Evolutionary conservation across 2,888 invertebrate genomes (phyloP), one percentile per base, ranked within the genome.

Genomic region (Peribatodes rhomboidaria): DNA sequence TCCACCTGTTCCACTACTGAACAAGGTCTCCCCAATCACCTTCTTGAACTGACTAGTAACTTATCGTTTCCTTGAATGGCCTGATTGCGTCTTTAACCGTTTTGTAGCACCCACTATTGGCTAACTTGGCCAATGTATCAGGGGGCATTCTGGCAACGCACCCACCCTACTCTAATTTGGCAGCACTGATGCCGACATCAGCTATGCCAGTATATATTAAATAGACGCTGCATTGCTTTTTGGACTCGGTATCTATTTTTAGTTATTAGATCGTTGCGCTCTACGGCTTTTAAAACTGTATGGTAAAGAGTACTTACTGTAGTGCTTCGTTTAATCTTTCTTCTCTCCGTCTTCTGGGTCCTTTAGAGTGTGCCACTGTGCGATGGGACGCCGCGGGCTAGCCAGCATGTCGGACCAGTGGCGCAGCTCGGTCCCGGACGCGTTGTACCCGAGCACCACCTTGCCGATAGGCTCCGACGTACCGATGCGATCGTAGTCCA

Each of bases 331-430:
- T 89, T 97, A 96, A 92, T 97, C 96, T 88, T 96, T 96, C 94
- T 97, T 97, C 89, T 97, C 97, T 85, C 96, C 97, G 89, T 99
- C 98, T 89, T 99, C 98, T 78, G 99, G 97, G 92, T 99, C 99
- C 93, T 99, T 99, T 76, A 99, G 96, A 74, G 99, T 99, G 90
- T 99, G 99, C 99, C 99, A 99, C 92, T 99, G 99, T 80, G 99
- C 99, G 82, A 99, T 99, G 68, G 99, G 99, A 89, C 99, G 96
- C 83, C 99, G 96, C 47, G 99, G 99, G 79, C 99, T 99, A 81
- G 99, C 99, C 93, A 99, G 94, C 99, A 99, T 99, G 93, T 99
- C 99, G 73, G 99, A 99, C 99, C 99, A 99, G 94, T 99, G 99
- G 80, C 99, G 97, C 72, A 99, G 94, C 92, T 99, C 99, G 37